A percentile compares a stretch with the other conserved stretches of the same genome.
phyloP scores from a whole-genome alignment of 2,888 invertebrate genomes.

The Apodemia mormo region DNA sequence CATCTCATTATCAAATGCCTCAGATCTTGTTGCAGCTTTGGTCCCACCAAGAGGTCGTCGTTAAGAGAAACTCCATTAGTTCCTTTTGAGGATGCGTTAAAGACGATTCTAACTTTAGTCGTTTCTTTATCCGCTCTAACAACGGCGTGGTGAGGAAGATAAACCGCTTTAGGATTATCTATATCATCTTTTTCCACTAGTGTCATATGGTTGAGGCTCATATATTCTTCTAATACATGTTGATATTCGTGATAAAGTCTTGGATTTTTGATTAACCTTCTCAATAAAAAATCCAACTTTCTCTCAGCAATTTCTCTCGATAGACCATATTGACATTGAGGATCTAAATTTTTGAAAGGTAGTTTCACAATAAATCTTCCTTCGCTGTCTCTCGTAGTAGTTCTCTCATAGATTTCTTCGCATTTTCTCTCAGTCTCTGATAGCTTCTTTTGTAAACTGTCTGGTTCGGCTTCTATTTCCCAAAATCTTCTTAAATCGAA shows the following conservation, averaged over 20 bases:
- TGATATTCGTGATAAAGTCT: constrained; percentile 28
- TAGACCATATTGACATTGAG: background rate
- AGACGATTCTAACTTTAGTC: background rate
- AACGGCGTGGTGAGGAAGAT: background rate
- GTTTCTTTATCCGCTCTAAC: no score
- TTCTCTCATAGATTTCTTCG: no score
- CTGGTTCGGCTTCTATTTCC: no score
- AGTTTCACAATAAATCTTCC: background rate
- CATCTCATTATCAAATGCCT: background rate
- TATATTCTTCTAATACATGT: constrained; percentile 32
- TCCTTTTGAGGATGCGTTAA: constrained; percentile 9
- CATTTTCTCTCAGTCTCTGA: no score
- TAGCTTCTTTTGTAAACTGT: no score
- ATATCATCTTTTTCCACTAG: constrained; percentile 23
- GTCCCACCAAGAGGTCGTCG: constrained; percentile 7
- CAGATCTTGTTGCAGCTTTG: background rate
- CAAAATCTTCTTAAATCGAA: no score
- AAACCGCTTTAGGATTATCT: background rate
- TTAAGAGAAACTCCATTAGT: background rate
- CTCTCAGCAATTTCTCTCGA: background rate
- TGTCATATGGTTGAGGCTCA: constrained; percentile 30
- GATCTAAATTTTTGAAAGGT: background rate
- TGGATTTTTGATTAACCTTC: constrained; percentile 24
- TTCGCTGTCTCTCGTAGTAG: no score
- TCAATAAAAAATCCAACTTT: constrained; percentile 7